phyloP scores from a whole-genome alignment of 2,888 invertebrate species.

The Pyrgus malvae region DNA sequence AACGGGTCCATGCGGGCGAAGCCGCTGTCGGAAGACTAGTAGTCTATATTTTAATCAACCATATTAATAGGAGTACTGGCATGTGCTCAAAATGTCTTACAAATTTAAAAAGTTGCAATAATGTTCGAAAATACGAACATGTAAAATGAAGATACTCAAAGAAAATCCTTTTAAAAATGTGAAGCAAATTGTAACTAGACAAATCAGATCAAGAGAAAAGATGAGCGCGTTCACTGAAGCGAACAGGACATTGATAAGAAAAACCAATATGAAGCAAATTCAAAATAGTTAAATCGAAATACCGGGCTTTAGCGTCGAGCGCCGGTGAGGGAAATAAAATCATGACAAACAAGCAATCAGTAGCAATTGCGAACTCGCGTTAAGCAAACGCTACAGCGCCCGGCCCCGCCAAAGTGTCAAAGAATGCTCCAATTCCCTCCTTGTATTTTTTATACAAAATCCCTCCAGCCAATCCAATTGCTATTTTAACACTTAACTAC shows the following conservation, averaged over 20 bases:
- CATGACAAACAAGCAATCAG: conserved; percentile 76
- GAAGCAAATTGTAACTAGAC: conserved; percentile 24
- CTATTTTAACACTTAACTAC: conserved; percentile 28
- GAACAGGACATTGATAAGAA: conserved; percentile 26
- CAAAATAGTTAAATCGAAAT: conserved; percentile 37
- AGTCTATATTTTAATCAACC: too few relatives aligned
- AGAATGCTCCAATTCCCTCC: conserved; percentile 57
- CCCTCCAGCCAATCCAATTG: conserved; percentile 27
- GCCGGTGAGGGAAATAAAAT: conserved; percentile 58
- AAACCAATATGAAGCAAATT: conserved; percentile 35
- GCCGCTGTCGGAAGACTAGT: too few relatives aligned
- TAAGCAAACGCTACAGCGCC: conserved; percentile 57
- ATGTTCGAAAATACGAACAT: conserved; percentile 2
- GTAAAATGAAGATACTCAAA: conserved; percentile 11
- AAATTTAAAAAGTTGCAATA: conserved; percentile 1
- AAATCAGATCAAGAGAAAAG: conserved; percentile 25
- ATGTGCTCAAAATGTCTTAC: too few relatives aligned
- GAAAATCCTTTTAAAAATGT: conserved; percentile 20
- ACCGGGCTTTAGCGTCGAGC: conserved; percentile 27
- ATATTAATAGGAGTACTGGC: too few relatives aligned
- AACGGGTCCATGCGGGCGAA: too few relatives aligned
- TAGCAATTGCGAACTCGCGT: conserved; percentile 69
- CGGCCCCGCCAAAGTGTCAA: conserved; percentile 54
- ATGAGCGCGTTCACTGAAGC: conserved; percentile 20
- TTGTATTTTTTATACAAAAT: conserved; percentile 52